Percentiles rank a stretch among this genome's conserved stretches.
Evolutionary conservation across 2,797 vertebrate species (phyloP).

Genomic region (Heliangelus exortis): DNA sequence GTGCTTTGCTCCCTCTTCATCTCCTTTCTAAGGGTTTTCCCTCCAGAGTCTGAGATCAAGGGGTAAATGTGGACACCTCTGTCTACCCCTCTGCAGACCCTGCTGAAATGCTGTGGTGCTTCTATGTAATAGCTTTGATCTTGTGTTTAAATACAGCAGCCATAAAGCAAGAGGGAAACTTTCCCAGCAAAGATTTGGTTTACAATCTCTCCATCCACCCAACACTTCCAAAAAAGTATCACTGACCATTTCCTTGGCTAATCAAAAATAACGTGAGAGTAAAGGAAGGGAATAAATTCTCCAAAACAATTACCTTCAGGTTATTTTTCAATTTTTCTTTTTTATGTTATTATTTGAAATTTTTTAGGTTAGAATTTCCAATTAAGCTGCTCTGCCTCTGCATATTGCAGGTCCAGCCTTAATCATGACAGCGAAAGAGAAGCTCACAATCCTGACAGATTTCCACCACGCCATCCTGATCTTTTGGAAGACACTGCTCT

Average conservation of each 20-base stretch:
- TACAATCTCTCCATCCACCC: background rate
- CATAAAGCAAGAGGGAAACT: background rate
- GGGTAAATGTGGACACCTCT: background rate
- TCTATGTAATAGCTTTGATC: conserved; percentile 19
- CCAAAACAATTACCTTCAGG: background rate
- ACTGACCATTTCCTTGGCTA: background rate
- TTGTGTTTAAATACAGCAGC: background rate
- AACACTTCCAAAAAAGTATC: background rate
- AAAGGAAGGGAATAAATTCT: background rate
- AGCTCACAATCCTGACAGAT: background rate
- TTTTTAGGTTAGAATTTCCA: too few relatives aligned
- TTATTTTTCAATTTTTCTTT: conserved; percentile 16
- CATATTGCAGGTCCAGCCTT: background rate
- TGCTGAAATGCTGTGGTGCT: background rate
- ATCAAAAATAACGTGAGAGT: background rate
- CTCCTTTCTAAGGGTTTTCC: conserved; percentile 15
- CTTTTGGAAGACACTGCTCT: background rate
- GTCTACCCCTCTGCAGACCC: background rate
- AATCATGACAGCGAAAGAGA: background rate
- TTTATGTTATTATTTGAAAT: conserved; percentile 13
- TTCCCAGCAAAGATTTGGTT: background rate
- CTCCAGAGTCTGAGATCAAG: conserved; percentile 19
- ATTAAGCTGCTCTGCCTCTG: background rate
- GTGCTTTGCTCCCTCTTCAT: conserved; percentile 22
- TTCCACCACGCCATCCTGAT: background rate